Percentiles rank a stretch among this genome's conserved stretches.
Conservation (phyloP, 1,140 invertebrate species). For the Sipha flava region DNA sequence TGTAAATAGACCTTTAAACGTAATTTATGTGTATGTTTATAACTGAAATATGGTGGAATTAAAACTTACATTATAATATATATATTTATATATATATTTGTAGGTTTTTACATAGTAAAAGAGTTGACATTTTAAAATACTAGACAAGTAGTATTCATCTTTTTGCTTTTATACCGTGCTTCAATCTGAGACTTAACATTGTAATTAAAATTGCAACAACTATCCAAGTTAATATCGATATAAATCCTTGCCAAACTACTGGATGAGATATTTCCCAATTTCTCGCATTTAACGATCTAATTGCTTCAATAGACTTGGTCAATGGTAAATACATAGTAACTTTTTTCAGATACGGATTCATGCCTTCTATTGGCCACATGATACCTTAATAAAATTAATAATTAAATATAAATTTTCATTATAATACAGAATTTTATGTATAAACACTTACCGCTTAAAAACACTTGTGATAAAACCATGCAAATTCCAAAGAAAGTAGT, state of each 20-base stretch:
- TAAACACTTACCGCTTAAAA: background rate
- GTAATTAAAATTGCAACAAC: slow-evolving; percentile 42
- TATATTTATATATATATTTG: no score
- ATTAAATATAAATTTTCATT: background rate
- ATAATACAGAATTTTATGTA: background rate
- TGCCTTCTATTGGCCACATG: slow-evolving; percentile 37
- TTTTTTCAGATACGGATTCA: slow-evolving; percentile 33
- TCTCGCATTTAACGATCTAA: slow-evolving; percentile 34
- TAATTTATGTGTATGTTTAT: no score
- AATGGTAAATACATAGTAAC: slow-evolving; percentile 34
- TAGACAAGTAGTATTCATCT: background rate
- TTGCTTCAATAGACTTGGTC: slow-evolving; percentile 34
- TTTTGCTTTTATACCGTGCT: slow-evolving; percentile 14
- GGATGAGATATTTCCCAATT: slow-evolving; percentile 43
- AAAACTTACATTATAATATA: no score
- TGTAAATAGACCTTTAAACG: no score
- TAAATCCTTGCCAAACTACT: slow-evolving; percentile 49
- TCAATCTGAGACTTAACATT: slow-evolving; percentile 3
- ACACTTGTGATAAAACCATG: slow-evolving; percentile 7
- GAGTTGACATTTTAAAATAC: no score
- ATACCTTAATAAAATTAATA: slow-evolving; percentile 30
- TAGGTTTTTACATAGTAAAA: no score
- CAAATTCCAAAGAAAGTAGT: background rate
- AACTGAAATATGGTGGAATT: no score
- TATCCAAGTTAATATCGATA: slow-evolving; percentile 50